Base-by-base conservation (phyloP, 2,797 vertebrate genomes). In the Pelobates cultripes region DNA sequence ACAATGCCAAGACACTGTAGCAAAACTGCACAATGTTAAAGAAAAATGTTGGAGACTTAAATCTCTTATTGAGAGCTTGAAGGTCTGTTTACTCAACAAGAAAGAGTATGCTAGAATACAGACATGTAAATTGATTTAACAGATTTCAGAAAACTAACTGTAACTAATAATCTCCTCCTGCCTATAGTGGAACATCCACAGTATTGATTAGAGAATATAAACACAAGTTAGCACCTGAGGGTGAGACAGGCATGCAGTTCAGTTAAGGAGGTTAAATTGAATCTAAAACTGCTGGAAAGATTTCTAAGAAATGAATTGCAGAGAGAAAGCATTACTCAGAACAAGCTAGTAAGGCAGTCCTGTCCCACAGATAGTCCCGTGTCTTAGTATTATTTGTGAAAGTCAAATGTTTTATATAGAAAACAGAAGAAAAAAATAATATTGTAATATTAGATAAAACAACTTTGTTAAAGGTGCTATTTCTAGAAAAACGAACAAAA, bases 131-230 rank as follows among this genome's bases (percentile, higher is more conserved):
- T 64, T 64, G 17, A 64, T 64, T 64, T n/a, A 17, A 64, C 61
- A 64, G n/a, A 28, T 64, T 64, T 7, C 6, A 64, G 7, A 64
- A 64, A 64, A 64, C 61, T 64, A 64, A 40, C 17, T 64, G 17
- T 40, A 4, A 28, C 61, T 64, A 64, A 64, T 28, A 64, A 64
- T 40, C 61, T 64, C n/a, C 61, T 64, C 6, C 61, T 28, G 12
- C 7, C n/a, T 14, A 64, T 7, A 64, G 17, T 40, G 61, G n/a
- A 64, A 17, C 61, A 64, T 64, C 61, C 17, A 64, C 7, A 40
- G 61, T 64, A 64, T 64, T 64, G 61, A 64, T 64, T 64, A 64
- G 28, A 64, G n/a, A 28, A 64, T 64, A 64, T 40, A 64, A 64
- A 64, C 17, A 64, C 61, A 64, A 17, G 28, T 10, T 14, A 7